Base-by-base conservation (phyloP, 2,888 invertebrate genomes). In the Mythimna impura region DNA sequence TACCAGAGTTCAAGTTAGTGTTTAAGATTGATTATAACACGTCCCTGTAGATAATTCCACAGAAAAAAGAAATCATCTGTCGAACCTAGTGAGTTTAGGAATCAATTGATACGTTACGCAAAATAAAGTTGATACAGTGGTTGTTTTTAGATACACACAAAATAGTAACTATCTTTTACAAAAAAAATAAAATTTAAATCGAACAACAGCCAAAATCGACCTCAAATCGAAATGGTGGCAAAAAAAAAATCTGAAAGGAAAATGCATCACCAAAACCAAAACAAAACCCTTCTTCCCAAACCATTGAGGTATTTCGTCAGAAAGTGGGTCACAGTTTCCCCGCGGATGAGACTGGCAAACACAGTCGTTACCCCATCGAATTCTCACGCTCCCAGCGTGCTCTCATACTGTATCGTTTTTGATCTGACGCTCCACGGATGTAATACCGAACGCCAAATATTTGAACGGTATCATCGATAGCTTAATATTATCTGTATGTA, bases 391-490 rank as follows among this genome's bases (percentile, higher is more conserved):
- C 34, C 55, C 66, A n/a, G n/a, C 47, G 34, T 22, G 36, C 43
- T 66, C 57, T 55, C 54, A 73, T 79, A 73, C 67, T 73, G 70
- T 70, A 79, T 62, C 73, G 61, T 50, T 50, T 71, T 83, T 79
- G 69, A 83, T 73, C 69, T 34, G 66, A 34, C 17, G 72, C 58
- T 66, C 30, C 43, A 58, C 69, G 61, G 54, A 79, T 73, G 64
- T 78, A 67, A 78, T 72, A 63, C 63, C 50, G 36, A 66, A 58
- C 67, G 43, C 43, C 73, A 78, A 80, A 82, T 79, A 83, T 83
- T 80, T 73, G 69, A 67, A 60, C 66, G 61, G 62, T 65, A 65
- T 58, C 25, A 58, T 65, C 65, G 17, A 61, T 65, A 43, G 12
- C 47, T 60, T 60, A 52, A 67, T 75, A 81, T 66, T 43, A 70